Percentiles rank a stretch among this genome's conserved stretches.
These are phyloP conservation scores for Pelodiscus sinensis DNA, from an alignment of 2,113 vertebrate species.

Conservation along the genomic window DNA sequence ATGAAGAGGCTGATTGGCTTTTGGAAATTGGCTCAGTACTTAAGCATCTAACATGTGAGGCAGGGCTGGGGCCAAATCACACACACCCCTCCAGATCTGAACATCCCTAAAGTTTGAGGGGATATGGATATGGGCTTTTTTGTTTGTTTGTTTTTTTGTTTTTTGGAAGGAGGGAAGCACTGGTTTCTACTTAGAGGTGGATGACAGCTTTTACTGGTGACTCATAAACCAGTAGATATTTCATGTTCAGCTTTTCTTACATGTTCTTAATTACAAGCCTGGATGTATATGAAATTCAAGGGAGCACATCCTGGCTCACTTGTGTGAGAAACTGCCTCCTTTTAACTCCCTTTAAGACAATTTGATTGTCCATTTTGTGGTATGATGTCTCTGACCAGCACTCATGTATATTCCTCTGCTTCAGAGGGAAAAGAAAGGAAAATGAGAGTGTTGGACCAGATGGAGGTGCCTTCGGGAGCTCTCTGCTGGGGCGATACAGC, in stretches of 20 bases:
- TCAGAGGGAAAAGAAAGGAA: not conserved
- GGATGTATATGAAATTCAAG: conserved; percentile 7
- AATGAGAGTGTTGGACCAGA: not conserved
- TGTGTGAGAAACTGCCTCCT: not conserved
- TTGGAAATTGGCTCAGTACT: not conserved
- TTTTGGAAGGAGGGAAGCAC: not conserved
- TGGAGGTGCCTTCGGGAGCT: not conserved
- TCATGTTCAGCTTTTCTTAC: not conserved
- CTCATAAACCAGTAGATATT: not conserved
- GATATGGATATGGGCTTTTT: not conserved
- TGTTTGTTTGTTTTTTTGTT: not conserved
- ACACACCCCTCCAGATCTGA: not conserved
- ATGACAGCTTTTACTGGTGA: not conserved
- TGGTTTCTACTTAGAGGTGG: not conserved
- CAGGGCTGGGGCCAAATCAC: accelerated
- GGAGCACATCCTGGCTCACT: not conserved
- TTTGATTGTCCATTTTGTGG: conserved; percentile 28
- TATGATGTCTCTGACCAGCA: not conserved
- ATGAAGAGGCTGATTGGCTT: not conserved
- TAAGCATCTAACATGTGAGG: not conserved
- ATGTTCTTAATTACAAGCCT: not conserved
- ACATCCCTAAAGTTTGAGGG: not conserved
- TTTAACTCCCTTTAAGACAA: not conserved
- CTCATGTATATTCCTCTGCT: conserved; percentile 8
- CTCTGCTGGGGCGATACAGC: not conserved